A percentile compares a stretch with the other conserved stretches of the same genome.
phyloP scores from a whole-genome alignment of 2,888 invertebrate genomes.

The Auanema sp. region DNA sequence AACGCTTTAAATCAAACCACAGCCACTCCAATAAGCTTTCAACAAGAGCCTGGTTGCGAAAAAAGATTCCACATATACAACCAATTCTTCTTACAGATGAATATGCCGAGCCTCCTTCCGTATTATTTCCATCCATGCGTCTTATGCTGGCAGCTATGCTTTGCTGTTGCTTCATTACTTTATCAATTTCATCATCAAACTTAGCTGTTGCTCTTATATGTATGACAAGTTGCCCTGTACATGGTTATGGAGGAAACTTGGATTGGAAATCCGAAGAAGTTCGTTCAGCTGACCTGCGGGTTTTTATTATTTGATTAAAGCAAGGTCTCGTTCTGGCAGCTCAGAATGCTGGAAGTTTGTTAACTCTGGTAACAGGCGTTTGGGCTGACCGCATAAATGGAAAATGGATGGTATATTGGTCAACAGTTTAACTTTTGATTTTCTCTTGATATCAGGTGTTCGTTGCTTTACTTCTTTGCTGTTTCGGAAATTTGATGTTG shows the following conservation, averaged over 20 bases:
- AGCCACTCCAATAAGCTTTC: not conserved
- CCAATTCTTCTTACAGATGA: conserved; percentile 18
- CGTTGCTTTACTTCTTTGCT: conserved; percentile 48
- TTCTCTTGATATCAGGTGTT: conserved; percentile 18
- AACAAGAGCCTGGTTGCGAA: not conserved
- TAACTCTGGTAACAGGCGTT: conserved; percentile 58
- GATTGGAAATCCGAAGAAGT: conserved; percentile 50
- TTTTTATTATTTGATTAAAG: conserved; percentile 25
- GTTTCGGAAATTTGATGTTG: conserved; percentile 52
- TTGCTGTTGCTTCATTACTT: conserved; percentile 59
- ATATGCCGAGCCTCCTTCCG: conserved; percentile 32
- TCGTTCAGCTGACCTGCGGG: not conserved
- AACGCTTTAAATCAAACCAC: not conserved
- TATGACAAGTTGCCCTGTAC: conserved; percentile 61
- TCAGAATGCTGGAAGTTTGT: conserved; percentile 57
- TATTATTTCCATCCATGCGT: conserved; percentile 60
- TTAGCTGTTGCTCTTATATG: conserved; percentile 61
- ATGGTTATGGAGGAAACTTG: conserved; percentile 54
- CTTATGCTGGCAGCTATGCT: conserved; percentile 57
- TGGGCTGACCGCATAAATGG: conserved; percentile 60
- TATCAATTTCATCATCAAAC: conserved; percentile 58
- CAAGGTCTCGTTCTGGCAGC: conserved; percentile 61
- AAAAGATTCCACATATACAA: no score
- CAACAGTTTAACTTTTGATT: not conserved
- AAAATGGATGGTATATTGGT: conserved; percentile 54